Evolutionary conservation across 2,888 invertebrate genomes (phyloP).

Genomic region (Nephrotoma guestfalica): DNA sequence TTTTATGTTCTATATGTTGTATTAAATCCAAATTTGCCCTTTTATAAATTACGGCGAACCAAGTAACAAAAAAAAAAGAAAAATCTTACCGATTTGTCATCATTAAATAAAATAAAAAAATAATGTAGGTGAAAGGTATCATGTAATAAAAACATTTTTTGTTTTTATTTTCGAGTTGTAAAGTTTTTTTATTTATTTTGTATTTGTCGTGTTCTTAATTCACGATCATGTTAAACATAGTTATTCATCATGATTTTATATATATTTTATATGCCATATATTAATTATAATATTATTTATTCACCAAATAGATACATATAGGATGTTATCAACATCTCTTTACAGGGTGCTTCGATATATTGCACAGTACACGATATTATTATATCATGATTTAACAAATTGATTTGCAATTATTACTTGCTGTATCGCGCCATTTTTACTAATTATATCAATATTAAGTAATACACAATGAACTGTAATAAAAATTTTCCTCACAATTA

Average conservation of each 20-base stretch:
- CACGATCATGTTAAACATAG: background rate
- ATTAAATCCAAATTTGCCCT: background rate
- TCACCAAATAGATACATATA: background rate
- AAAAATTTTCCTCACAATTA: background rate
- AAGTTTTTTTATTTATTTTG: background rate
- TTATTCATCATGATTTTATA: background rate
- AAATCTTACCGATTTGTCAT: background rate
- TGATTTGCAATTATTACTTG: background rate
- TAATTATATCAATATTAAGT: background rate
- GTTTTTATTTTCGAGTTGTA: background rate
- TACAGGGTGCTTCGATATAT: background rate
- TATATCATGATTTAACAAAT: background rate
- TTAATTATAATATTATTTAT: background rate
- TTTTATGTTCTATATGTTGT: background rate
- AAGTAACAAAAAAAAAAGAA: background rate
- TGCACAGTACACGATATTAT: background rate
- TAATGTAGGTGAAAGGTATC: background rate
- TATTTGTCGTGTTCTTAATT: background rate
- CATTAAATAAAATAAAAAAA: background rate
- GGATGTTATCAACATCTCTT: background rate
- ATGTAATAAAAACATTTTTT: background rate
- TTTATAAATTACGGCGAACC: background rate
- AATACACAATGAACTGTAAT: background rate
- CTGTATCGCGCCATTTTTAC: background rate
- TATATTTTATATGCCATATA: background rate